Conservation (phyloP, 2,888 invertebrate genomes). For the Acheta domesticus region DNA sequence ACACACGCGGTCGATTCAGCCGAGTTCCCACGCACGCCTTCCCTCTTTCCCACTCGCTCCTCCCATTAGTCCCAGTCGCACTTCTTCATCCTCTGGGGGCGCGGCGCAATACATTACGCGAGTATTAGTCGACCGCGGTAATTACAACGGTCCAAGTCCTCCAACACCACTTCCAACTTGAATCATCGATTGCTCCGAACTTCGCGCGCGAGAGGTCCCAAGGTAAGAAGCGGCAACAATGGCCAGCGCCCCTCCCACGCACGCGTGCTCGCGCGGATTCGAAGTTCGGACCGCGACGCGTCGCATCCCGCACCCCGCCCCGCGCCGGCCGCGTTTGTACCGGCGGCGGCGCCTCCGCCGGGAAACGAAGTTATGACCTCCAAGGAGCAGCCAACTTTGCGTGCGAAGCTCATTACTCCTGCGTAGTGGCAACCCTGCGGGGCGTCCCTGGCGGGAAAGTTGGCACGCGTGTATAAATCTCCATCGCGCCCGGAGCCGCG, state of each 20-base stretch:
- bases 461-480: slow-evolving; percentile 18
- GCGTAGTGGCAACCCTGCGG: not conserved
- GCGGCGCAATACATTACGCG: not conserved
- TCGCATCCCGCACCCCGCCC: not conserved
- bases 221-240: not conserved
- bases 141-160: slow-evolving; percentile 2
- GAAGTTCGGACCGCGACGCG: not conserved
- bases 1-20: too few species aligned
- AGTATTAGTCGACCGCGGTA: not conserved
- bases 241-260: not conserved
- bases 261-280: not conserved
- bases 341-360: not conserved
- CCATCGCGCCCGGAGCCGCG: not conserved
- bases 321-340: not conserved
- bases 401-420: not conserved
- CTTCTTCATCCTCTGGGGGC: not conserved
- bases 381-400: not conserved
- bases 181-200: not conserved
- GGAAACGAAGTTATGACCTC: not conserved
- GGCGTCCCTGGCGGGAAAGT: not conserved
- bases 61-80: too few species aligned
- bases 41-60: too few species aligned
- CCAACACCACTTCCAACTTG: not conserved
- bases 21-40: too few species aligned
- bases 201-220: not conserved